Conservation (phyloP, 2,797 vertebrate genomes). For the Meda fulgida region DNA sequence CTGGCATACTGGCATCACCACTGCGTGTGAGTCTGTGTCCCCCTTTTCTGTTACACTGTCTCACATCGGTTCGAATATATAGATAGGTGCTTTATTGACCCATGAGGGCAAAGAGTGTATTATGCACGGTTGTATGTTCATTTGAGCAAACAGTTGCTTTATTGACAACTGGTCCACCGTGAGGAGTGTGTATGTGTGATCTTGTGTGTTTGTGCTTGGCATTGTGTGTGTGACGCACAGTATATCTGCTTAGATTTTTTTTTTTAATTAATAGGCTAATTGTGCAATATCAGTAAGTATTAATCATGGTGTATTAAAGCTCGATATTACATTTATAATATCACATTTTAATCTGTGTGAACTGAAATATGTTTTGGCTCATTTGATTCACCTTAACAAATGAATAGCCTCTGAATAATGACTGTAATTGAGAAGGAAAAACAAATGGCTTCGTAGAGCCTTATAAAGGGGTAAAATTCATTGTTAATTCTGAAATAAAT, state of each 20-base stretch:
- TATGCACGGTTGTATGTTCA: conserved; percentile 2
- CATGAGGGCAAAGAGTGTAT: neutral
- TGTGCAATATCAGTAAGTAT: neutral
- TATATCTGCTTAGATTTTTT: neutral
- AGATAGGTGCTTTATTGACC: conserved; percentile 34
- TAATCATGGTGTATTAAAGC: neutral
- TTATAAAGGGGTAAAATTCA: neutral
- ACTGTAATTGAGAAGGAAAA: neutral
- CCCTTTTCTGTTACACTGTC: conserved; percentile 16
- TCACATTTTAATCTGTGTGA: neutral
- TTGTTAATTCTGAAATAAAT: conserved; percentile 12
- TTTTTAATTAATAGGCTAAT: neutral
- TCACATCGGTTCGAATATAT: conserved; percentile 22
- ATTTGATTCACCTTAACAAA: conserved; percentile 15
- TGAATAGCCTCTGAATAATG: neutral
- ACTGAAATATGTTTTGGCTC: conserved; percentile 13
- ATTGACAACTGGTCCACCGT: conserved; percentile 9
- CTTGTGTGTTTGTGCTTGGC: conserved; percentile 14
- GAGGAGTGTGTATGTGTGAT: conserved; percentile 30
- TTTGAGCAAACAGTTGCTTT: conserved; percentile 13
- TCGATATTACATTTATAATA: neutral
- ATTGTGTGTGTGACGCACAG: conserved; percentile 36
- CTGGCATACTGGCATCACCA: conserved; percentile 58
- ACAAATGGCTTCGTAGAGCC: neutral
- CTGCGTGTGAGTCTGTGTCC: conserved; percentile 14